phyloP scores from a whole-genome alignment of 2,797 vertebrate species.

The Pyrocephalus nanus region DNA sequence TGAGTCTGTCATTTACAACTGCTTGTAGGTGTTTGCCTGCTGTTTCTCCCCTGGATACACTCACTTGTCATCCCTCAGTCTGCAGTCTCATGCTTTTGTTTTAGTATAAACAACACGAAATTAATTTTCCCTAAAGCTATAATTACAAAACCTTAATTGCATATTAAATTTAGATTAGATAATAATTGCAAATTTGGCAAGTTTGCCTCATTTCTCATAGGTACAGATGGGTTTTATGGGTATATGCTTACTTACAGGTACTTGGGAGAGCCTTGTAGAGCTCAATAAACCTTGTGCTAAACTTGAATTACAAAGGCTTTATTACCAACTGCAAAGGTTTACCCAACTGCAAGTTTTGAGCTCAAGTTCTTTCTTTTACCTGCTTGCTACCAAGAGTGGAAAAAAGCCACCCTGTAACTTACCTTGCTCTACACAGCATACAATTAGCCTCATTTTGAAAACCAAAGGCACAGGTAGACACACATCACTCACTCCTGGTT shows the following conservation, averaged over 20 bases:
- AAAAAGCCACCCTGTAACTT: background rate
- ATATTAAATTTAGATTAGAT: background rate
- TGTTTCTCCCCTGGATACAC: background rate
- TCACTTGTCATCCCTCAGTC: background rate
- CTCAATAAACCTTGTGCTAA: background rate
- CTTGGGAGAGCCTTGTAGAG: background rate
- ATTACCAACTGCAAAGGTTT: background rate
- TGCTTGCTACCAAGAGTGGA: background rate
- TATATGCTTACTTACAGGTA: background rate
- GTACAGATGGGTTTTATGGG: background rate
- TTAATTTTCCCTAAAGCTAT: background rate
- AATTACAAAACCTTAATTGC: background rate
- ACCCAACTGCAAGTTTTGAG: background rate
- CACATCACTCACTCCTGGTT: background rate
- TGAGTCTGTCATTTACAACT: background rate
- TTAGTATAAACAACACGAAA: background rate
- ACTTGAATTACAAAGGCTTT: background rate
- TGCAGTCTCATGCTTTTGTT: background rate
- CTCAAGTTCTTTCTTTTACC: background rate
- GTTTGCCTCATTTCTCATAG: background rate
- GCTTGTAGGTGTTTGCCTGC: constrained; percentile 5
- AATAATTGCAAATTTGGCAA: background rate
- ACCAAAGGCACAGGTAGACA: background rate
- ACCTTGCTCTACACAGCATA: background rate
- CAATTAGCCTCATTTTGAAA: background rate